Conservation (phyloP, 2,797 vertebrate genomes). For the Philypnodon macrostomus region DNA sequence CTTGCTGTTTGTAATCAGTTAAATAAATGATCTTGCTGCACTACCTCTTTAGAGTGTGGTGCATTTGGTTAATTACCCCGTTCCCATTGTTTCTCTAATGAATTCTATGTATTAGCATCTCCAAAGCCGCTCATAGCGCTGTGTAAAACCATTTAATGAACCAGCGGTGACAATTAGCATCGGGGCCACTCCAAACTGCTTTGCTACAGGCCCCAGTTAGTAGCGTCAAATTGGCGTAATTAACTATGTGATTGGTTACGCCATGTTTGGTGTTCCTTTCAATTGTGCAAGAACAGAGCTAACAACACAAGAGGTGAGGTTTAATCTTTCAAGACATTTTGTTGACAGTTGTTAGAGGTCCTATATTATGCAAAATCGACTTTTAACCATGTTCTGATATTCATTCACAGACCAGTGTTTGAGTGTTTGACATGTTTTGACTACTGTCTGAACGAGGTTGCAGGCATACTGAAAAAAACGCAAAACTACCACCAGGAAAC, state of each 20-base stretch:
- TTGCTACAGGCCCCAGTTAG: constrained; percentile 40
- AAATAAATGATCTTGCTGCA: constrained; percentile 38
- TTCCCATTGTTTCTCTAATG: constrained; percentile 56
- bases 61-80: constrained; percentile 52
- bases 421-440: no score
- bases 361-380: no score
- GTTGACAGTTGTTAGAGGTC: no score
- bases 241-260: constrained; percentile 46
- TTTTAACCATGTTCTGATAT: no score
- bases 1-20: constrained; percentile 35
- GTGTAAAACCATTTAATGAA: constrained; percentile 58
- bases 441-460: no score
- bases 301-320: not conserved
- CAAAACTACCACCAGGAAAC: no score
- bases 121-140: constrained; percentile 34
- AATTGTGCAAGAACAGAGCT: constrained; percentile 10
- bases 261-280: constrained; percentile 10
- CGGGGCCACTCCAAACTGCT: constrained; percentile 45
- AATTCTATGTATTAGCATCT: constrained; percentile 63
- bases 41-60: constrained; percentile 15
- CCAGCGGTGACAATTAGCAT: constrained; percentile 52
- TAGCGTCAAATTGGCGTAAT: constrained; percentile 56
- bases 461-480: no score
- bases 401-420: no score
- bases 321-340: no score